Base-by-base conservation (phyloP, 2,888 invertebrate species). In the Bibio marci region DNA sequence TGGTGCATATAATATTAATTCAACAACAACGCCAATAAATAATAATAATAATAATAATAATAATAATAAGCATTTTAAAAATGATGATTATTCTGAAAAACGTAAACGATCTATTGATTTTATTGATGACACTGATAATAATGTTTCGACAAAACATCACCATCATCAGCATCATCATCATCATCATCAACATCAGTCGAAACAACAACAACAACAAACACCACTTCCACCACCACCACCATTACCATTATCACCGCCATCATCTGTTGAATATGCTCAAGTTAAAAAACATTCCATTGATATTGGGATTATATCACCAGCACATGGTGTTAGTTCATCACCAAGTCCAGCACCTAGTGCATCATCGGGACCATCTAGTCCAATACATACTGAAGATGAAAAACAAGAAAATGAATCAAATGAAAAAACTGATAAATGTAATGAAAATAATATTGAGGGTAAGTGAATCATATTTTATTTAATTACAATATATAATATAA, bases 361-460 rank as follows among this genome's bases (percentile, higher is more conserved):
- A 35, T 62, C 62, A 13, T 62, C 62, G 4, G 59, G 57, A 10
- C 59, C 58, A 2, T 59, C 69, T 2, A 64, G 64, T 26, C 61
- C 63, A 3, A 59, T 59, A 14, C 58, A 61, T 39, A 63, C 63
- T 2, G 63, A 63, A 47, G 63, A 64, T 41, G 63, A 64, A 43
- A 70, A 70, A 48, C 69, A 70, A 50, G 70, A 70, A 48, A 63
- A 66, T 37, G 70, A 70, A 51, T 61, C 63, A 41, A 69, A 67
- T 40, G 70, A 70, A 53, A 70, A 70, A 52, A 62, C 58, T 13
- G 52, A 59, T 10, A 32, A 19, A n/a, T 26, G 3, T 13, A 33
- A 38, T n/a, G 33, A 27, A 6, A 33, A 27, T 49, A 58, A 57
- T 44, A 51, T 50, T 44, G 59, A 58, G 49, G 59, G 62, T 62